Base-by-base conservation (phyloP, 1,140 invertebrate species). In the Caligus rogercresseyi region DNA sequence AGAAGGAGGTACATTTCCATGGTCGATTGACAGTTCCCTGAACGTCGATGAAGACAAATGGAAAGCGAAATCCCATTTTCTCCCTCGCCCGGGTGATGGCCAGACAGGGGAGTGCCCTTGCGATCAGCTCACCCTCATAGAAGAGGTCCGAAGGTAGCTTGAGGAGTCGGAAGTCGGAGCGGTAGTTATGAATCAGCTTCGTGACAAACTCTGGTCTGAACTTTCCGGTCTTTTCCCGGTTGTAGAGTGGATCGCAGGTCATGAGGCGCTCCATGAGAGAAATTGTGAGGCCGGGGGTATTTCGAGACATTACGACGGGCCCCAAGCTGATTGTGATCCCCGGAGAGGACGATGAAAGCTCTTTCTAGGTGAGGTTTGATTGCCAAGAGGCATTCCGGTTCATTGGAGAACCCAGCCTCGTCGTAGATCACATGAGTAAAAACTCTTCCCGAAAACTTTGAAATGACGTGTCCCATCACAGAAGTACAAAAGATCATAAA, bases 261-360 rank as follows among this genome's bases (percentile, higher is more conserved):
- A 43, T 43, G 4, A 90, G 67, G 65, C 87, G 76, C 61, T 81
- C 80, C 7, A 91, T 69, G 66, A 83, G 82, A 2, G 87, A 89
- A 53, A 79, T 70, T 31, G 78, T 72, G 23, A 89, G 74, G 3
- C 76, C 70, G 18, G 68, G 69, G 0, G 83, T 81, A 61, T 80
- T 74, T 54, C 74, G 75, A 26, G 84, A 87, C 61, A 80, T 72
- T 4, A 91, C 73, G 4, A 93, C 79, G 7, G 91, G 87, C 0
- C 90, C 91, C n/a, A 25, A 96, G 76, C 73, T 97, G 92, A 71
- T 83, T 77, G n/a, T 88, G 91, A 78, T 96, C 92, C 4, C 92
- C 92, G 65, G 89, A 85, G 2, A 96, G 73, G 64, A 94, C 74
- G 4, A 89, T 78, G 1, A 81, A 80, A 65, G 72, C 69, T 14